phyloP scores from a whole-genome alignment of 2,113 vertebrate genomes.

The Plectropomus leopardus region DNA sequence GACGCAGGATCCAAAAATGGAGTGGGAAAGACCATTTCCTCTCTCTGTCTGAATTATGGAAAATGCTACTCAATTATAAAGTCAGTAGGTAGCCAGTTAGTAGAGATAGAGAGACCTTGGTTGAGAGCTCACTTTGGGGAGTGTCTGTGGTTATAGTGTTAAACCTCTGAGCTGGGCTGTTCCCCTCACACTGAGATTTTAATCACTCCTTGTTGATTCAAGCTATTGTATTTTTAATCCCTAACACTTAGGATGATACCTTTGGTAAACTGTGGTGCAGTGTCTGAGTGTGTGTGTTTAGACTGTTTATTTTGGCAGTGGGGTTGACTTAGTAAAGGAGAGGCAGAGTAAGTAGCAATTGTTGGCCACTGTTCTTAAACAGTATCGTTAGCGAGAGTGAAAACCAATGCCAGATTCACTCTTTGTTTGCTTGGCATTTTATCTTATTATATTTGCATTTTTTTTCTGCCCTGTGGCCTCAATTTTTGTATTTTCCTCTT shows the following conservation, averaged over 20 bases:
- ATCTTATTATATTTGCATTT: too few relatives aligned
- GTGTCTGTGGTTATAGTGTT: slow-evolving; percentile 64
- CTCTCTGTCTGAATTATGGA: too few relatives aligned
- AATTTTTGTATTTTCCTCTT: too few relatives aligned
- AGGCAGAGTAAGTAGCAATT: too few relatives aligned
- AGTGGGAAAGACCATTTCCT: too few relatives aligned
- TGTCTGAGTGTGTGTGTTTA: slow-evolving; percentile 39
- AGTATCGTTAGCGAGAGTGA: too few relatives aligned
- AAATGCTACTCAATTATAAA: neutral
- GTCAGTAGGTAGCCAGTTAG: neutral
- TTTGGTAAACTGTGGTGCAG: slow-evolving; percentile 42
- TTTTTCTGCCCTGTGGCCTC: too few relatives aligned
- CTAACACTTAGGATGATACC: slow-evolving; percentile 57
- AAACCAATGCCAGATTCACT: too few relatives aligned
- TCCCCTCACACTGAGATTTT: slow-evolving; percentile 68
- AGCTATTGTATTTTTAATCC: slow-evolving; percentile 77
- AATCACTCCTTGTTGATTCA: slow-evolving; percentile 76
- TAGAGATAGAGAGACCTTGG: slow-evolving; percentile 22
- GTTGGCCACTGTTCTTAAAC: too few relatives aligned
- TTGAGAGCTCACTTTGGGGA: slow-evolving; percentile 42
- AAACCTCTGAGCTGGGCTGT: slow-evolving; percentile 60
- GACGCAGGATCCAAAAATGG: too few relatives aligned
- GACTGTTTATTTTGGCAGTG: slow-evolving; percentile 62
- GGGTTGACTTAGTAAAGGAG: neutral
- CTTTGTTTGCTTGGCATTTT: too few relatives aligned